Evolutionary conservation across 2,797 vertebrate species (phyloP), one percentile per base, ranked within the genome.

Genomic region (Gallirallus australis): DNA sequence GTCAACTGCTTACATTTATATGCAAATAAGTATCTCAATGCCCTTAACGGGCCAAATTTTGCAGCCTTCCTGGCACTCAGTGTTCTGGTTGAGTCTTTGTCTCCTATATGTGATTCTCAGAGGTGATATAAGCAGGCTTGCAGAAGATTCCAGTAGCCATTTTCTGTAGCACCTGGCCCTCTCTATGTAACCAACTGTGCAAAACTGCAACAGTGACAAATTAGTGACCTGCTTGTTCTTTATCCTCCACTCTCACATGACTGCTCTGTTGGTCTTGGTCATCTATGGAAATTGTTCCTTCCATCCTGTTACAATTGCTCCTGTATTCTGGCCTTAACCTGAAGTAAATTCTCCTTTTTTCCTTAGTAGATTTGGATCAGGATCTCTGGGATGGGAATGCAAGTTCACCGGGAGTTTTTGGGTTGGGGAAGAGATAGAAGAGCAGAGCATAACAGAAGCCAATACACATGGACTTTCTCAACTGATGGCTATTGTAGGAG

Each of bases 201-300:
- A 37, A 37, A 37, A 37, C 37, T 37, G 37, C 37, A 8, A 35
- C 35, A 35, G 35, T 35, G 35, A 88, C 19, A 33, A 56, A 53
- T 35, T 37, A 59, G 7, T 82, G 25, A 79, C 66, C 12, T 33
- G 15, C 47, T 30, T 8, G 23, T 60, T 28, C 18, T 66, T 77
- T 31, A 66, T 30, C 35, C 37, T 56, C 75, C 17, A 15, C 15
- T 50, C 35, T 17, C 39, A 73, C 14, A 69, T 33, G 7, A 15
- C n/a, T 39, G 20, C 17, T 86, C 42, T 0, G 0, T 91, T 85
- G 85, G 21, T n/a, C 31, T 75, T 0, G 0, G 35, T 54, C 53
- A 19, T 16, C 40, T 59, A 9, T 1, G 1, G 15, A 68, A 1
- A 4, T 31, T 47, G 19, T 81, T 82, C 48, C 28, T 78, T 8